Evolutionary conservation across 2,113 vertebrate species (phyloP).

Genomic region (Poicephalus meyeri): DNA sequence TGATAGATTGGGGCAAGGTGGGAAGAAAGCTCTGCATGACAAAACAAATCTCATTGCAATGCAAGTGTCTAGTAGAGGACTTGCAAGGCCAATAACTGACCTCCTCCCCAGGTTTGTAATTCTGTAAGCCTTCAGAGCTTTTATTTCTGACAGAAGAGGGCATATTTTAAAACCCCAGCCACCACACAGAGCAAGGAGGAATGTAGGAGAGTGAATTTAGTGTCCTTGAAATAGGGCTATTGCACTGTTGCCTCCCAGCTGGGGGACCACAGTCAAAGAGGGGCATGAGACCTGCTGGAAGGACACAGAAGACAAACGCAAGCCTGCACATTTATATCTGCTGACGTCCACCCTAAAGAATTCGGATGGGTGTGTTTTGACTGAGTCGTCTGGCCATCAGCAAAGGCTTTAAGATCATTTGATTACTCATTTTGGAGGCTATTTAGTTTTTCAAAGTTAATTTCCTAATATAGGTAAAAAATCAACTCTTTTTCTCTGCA

Average conservation of each 20-base stretch:
- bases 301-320: not conserved
- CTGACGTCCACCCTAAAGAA: not conserved
- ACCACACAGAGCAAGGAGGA: not conserved
- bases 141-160: not conserved
- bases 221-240: accelerated
- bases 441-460: not conserved
- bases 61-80: not conserved
- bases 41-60: not conserved
- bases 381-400: not conserved
- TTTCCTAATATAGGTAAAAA: not conserved
- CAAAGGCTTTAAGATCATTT: not conserved
- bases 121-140: not conserved
- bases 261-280: not conserved
- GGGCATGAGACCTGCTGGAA: not conserved
- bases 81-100: not conserved
- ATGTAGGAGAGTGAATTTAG: not conserved
- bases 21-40: not conserved
- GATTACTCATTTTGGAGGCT: not conserved
- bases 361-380: not conserved
- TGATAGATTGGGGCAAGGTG: not conserved
- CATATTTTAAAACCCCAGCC: not conserved
- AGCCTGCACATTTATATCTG: accelerated
- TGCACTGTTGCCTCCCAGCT: not conserved
- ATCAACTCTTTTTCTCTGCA: not conserved
- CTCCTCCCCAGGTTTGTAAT: not conserved